These are phyloP conservation scores for Tapirus indicus DNA, from an alignment of 2,797 vertebrate species.

Conservation along the genomic window DNA sequence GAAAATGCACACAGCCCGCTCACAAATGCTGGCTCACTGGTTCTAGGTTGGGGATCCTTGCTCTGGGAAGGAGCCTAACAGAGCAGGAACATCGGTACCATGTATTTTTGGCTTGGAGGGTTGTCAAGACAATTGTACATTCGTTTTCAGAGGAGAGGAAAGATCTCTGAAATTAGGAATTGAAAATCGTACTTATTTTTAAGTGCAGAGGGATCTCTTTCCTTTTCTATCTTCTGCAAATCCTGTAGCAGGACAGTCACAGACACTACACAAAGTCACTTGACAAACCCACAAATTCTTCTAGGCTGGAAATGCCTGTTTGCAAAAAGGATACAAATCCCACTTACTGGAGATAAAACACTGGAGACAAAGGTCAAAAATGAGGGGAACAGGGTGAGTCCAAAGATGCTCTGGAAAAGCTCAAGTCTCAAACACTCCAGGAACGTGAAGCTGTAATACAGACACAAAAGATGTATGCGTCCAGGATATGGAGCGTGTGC, in stretches of 20 bases:
- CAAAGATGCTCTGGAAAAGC: neutral
- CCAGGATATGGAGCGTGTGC: neutral
- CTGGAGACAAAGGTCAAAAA: neutral
- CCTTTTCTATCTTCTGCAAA: neutral
- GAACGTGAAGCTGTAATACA: fast-evolving
- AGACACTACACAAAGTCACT: neutral
- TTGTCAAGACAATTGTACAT: neutral
- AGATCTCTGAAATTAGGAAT: neutral
- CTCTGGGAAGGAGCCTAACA: neutral
- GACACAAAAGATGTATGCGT: neutral
- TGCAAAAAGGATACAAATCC: neutral
- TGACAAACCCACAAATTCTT: neutral
- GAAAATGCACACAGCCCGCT: neutral
- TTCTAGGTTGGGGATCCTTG: neutral
- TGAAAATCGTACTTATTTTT: neutral
- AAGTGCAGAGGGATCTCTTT: neutral
- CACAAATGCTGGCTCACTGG: neutral
- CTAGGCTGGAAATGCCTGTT: neutral
- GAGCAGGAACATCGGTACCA: neutral
- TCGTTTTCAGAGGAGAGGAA: neutral
- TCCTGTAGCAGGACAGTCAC: neutral
- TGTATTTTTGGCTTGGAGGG: neutral
- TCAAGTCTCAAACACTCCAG: fast-evolving
- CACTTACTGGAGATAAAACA: neutral
- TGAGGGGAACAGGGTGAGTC: neutral